Evolutionary conservation across 2,888 invertebrate genomes (phyloP), one percentile per base, ranked within the genome.

Genomic region (Galerucella nymphaeae): DNA sequence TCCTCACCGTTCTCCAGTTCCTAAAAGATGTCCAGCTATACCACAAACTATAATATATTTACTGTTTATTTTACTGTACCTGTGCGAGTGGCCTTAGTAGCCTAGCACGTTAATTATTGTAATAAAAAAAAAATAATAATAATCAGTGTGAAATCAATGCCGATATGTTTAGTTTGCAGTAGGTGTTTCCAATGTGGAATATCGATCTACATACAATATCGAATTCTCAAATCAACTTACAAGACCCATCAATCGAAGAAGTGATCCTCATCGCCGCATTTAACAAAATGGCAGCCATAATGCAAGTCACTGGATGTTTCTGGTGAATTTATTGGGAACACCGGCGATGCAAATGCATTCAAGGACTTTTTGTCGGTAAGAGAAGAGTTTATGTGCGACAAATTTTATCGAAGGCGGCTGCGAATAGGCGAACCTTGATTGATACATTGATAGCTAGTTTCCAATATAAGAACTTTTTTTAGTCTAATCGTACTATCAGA

Each of bases 231-330:
- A 67, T 72, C 69, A 68, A 76, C 75, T 71, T 57, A 63, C 70
- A 63, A 70, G 57, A 64, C 30, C 14, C 76, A 80, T 79, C 80
- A 77, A 80, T 79, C 77, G 79, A 80, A 79, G 76, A 78, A 69
- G 72, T 78, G 78, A 80, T 80, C 75, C 79, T 76, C 77, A 78
- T 81, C 57, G 57, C 57, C 42, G 76, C 75, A 76, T 78, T 77
- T 79, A 75, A 78, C 78, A 77, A 80, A 81, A 80, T 81, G 78
- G 80, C 79, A 80, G 81, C 78, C 78, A 80, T 80, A 80, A 80
- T 81, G 78, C 79, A 81, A 80, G 80, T 80, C 80, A 73, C 72
- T 73, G 70, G 73, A 73, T 73, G 73, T 73, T 64, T 68, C 62
- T 59, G 59, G 64, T 50, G 55, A 66, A 76, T 77, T 77, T 77